Evolutionary conservation across 2,888 invertebrate genomes (phyloP), one percentile per base, ranked within the genome.

Genomic region (Ennomos erosarius): DNA sequence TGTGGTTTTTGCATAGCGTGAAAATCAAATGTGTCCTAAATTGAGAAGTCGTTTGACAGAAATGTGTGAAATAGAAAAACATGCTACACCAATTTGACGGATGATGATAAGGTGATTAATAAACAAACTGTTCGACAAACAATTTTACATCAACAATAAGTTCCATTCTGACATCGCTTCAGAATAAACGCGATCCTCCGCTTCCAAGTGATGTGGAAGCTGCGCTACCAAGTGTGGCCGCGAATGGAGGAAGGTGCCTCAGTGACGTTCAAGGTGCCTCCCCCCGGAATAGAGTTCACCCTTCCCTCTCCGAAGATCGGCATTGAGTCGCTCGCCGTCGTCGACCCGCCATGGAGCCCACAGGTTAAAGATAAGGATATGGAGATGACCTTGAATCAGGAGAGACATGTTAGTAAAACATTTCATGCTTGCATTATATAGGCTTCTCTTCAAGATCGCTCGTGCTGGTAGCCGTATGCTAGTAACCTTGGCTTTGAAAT

Each of bases 261-360:
- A 58, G 89, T 97, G 61, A 96, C 97, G 0, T 99, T 99, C 85
- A 99, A 99, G 93, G 99, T 99, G 1, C 99, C 99, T 0, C 99
- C 99, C 0, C 99, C 99, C 0, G 98, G 98, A 13, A 99, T 99
- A 62, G 99, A 99, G 82, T 99, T 99, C 82, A 99, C 99, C 0
- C 90, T 99, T 49, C 99, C 99, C 0, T 99, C 99, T 0, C 99
- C 99, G 0, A 99, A 99, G 83, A 99, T 99, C 68, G 99, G 99
- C 3, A 97, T 99, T 40, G 99, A 98, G 86, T 97, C 97, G 35
- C 88, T 98, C 61, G 97, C 98, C 0, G 98, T 99, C 0, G 98
- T 99, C 0, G 99, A 99, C 92, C 99, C 99, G 10, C 99, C 99
- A 0, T 99, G 99, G 99, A 97, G 98, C 93, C 98, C 99, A 1